These are phyloP conservation scores for Phocoena phocoena DNA, from an alignment of 2,113 vertebrate genomes.

Conservation along the genomic window DNA sequence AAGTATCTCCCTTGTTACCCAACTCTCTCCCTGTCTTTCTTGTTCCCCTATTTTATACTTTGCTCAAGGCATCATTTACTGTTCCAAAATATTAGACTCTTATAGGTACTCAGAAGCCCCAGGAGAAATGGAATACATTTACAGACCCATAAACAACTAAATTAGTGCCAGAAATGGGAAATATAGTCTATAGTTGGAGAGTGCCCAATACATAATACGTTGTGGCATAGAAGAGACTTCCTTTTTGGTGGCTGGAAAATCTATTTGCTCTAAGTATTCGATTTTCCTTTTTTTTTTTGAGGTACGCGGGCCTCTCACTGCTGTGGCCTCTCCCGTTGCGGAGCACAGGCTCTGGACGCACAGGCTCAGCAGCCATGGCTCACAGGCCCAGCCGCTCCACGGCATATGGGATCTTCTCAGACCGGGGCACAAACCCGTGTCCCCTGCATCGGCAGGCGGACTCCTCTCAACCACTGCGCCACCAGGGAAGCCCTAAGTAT, in stretches of 20 bases:
- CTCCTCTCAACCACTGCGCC: too few relatives aligned
- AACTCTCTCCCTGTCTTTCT: neutral
- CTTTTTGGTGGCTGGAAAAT: slow-evolving; percentile 82
- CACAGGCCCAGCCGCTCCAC: too few relatives aligned
- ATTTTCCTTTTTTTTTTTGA: slow-evolving; percentile 51
- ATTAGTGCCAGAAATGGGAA: slow-evolving; percentile 76
- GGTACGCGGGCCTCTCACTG: too few relatives aligned
- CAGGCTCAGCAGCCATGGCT: too few relatives aligned
- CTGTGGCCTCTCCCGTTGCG: too few relatives aligned
- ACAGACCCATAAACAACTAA: slow-evolving; percentile 78
- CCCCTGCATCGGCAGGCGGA: too few relatives aligned
- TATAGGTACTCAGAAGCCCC: slow-evolving; percentile 75
- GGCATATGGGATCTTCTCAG: accelerated
- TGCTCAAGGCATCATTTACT: slow-evolving; percentile 38
- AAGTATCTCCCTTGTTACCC: slow-evolving; percentile 46
- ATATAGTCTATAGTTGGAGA: slow-evolving; percentile 74
- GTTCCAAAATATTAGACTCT: slow-evolving; percentile 70
- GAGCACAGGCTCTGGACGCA: too few relatives aligned
- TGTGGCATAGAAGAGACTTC: slow-evolving; percentile 79
- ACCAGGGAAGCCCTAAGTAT: slow-evolving; percentile 58
- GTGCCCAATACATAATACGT: slow-evolving; percentile 73
- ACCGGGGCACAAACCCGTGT: too few relatives aligned
- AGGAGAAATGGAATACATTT: slow-evolving; percentile 77
- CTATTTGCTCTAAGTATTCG: slow-evolving; percentile 81
- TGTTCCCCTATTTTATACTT: neutral